Evolutionary conservation across 2,888 invertebrate species (phyloP), one percentile per base, ranked within the genome.

Genomic region (Drosophila pegasa): DNA sequence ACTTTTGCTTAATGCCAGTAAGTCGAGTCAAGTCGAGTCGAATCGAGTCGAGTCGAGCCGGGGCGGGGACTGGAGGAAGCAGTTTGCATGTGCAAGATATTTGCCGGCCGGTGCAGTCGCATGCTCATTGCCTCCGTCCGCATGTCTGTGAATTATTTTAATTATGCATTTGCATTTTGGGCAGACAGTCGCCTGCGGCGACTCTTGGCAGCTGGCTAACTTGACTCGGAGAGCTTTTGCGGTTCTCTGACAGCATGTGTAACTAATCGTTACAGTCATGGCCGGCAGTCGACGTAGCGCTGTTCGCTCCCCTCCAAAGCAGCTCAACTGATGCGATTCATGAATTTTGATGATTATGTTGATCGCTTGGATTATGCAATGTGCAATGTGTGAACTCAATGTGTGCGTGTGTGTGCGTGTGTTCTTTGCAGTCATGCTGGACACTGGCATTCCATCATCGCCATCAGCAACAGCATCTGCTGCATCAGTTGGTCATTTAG

Each of bases 301-400:
- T 22, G 14, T n/a, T 22, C 33, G n/a, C 9, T 22, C 6, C 22
- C 50, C 22, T 16, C 22, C 0, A 2, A 1, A 45, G 16, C 25
- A 27, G 29, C 38, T 25, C 40, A 35, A 48, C 48, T 52, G 60
- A 31, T 58, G 71, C 70, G 68, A 86, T 79, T 86, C 85, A 86
- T 88, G 85, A 79, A 86, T 88, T 86, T 74, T 74, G 75, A 80
- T 86, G 80, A 83, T 80, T 82, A 87, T 84, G 81, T 73, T 84
- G 87, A 87, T 84, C 85, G 66, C 55, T 55, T 37, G 52, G 74
- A 75, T 81, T 81, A 76, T 81, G 70, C 80, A 78, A 60, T 56
- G 64, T 70, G 68, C 64, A 67, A 65, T 78, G 88, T 88, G 85
- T 80, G 86, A 85, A 86, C 75, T 72, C 70, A 83, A 83, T 88